Base-by-base conservation (phyloP, 2,888 invertebrate species). In the Catocala nupta region DNA sequence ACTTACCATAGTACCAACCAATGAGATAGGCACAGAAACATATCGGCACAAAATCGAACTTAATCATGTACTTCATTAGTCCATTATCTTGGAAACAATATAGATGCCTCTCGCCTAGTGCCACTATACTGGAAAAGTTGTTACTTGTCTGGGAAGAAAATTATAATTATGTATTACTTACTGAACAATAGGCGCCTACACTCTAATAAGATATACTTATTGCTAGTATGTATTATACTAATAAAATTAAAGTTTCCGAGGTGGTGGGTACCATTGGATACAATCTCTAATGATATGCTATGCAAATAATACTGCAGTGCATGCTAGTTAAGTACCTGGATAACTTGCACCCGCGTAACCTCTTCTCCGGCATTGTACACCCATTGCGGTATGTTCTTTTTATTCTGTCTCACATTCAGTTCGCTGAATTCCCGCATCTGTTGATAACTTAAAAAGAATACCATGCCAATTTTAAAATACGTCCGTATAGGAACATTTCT, bases 61-160 rank as follows among this genome's bases (percentile, higher is more conserved):
- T 96, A 81, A 98, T 97, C 91, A 97, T 96, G 83, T 96, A 98
- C 80, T 96, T 96, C 75, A 98, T 90, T 58, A 96, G 95, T 8
- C 98, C 99, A 77, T 95, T 96, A 78, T 98, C 98, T 75, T 96
- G 96, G 71, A 98, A 94, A 83, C 96, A 97, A 81, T 96, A 98
- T 12, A 99, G 94, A 89, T 97, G 97, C 76, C 97, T 95, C 88
- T 99, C 98, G 44, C 98, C 98, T 62, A 99, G 91, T 36, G 98
- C 96, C 68, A 98, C 88, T 59, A 99, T 96, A 66, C 96, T 96
- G 7, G 97, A 96, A 75, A 93, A 91, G 67, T 90, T 92, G 65
- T 77, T 89, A 95, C 96, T 89, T 87, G 96, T 88, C 95, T 96
- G 87, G 80, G 80, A 89, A 56, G 1, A 43, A 44, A 25, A 25